These are phyloP conservation scores for Lordiphosa mommai DNA, from an alignment of 1,140 invertebrate species.

Conservation along the genomic window DNA sequence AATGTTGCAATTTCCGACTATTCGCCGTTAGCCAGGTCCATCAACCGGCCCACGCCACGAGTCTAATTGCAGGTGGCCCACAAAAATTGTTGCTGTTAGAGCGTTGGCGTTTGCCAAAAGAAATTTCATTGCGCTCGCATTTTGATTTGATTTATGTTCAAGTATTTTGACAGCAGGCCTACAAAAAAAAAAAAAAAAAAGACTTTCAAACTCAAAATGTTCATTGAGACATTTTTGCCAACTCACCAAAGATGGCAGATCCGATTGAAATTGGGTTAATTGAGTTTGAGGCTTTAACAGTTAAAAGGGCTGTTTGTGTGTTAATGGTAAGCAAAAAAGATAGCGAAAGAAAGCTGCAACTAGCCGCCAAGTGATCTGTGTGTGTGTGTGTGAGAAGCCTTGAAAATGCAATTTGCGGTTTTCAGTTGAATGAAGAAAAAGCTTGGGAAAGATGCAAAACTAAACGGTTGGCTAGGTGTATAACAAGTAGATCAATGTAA, in stretches of 20 bases:
- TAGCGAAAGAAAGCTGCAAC: not conserved
- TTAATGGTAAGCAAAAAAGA: conserved; percentile 17
- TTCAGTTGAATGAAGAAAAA: conserved; percentile 11
- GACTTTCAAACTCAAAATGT: conserved; percentile 51
- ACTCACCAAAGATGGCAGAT: conserved; percentile 32
- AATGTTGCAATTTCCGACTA: conserved; percentile 36
- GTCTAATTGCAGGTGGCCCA: conserved; percentile 55
- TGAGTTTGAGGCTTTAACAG: conserved; percentile 35
- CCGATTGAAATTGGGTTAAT: conserved; percentile 66
- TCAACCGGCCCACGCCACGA: conserved; percentile 36
- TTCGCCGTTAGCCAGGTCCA: not conserved
- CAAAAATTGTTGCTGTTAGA: conserved; percentile 21
- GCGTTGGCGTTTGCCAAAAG: conserved; percentile 39
- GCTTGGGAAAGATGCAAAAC: conserved; percentile 5
- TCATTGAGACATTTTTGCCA: conserved; percentile 38
- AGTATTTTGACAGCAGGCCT: conserved; percentile 48
- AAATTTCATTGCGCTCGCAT: conserved; percentile 33
- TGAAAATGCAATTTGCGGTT: conserved; percentile 32
- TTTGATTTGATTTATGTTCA: conserved; percentile 54
- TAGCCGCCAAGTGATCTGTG: conserved; percentile 5
- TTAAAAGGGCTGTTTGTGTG: conserved; percentile 22
- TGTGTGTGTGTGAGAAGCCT: conserved; percentile 21
- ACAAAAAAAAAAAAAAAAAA: no score
- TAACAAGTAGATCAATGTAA: not conserved
- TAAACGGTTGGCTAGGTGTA: no score